Evolutionary conservation across 2,113 vertebrate genomes (phyloP).

Genomic region (Oceanodroma tethys): DNA sequence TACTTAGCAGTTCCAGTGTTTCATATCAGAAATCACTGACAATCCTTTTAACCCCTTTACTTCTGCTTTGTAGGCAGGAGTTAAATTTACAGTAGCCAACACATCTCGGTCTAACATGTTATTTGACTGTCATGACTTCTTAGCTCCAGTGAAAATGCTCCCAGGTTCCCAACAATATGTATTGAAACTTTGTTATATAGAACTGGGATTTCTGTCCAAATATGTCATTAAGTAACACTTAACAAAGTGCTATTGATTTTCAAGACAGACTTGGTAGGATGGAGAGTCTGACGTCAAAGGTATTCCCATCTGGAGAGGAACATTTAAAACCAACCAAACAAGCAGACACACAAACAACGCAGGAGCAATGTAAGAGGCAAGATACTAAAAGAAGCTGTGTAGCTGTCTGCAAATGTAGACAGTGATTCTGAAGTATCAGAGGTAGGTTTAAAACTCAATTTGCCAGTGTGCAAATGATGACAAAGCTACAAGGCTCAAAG

Average conservation of each 20-base stretch:
- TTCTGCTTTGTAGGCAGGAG: not conserved
- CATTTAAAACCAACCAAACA: not conserved
- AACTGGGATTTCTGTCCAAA: not conserved
- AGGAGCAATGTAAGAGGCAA: not conserved
- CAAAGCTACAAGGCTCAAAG: not conserved
- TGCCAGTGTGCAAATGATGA: not conserved
- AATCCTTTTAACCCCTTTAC: not conserved
- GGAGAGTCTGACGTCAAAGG: not conserved
- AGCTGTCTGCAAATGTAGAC: not conserved
- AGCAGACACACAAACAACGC: not conserved
- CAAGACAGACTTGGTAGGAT: not conserved
- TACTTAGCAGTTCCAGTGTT: not conserved
- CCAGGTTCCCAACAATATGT: not conserved
- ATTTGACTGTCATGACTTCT: not conserved
- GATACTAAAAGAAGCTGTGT: not conserved
- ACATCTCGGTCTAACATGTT: not conserved
- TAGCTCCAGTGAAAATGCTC: not conserved
- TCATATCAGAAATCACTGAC: not conserved
- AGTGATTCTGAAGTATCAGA: not conserved
- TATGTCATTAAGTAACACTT: not conserved
- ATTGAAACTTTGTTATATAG: not conserved
- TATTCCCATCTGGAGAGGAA: not conserved
- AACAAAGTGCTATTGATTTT: not conserved
- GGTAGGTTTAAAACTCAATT: not conserved
- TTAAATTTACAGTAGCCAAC: not conserved